Evolutionary conservation across 2,797 vertebrate species (phyloP).

Genomic region (Sebastes trivittatus): DNA sequence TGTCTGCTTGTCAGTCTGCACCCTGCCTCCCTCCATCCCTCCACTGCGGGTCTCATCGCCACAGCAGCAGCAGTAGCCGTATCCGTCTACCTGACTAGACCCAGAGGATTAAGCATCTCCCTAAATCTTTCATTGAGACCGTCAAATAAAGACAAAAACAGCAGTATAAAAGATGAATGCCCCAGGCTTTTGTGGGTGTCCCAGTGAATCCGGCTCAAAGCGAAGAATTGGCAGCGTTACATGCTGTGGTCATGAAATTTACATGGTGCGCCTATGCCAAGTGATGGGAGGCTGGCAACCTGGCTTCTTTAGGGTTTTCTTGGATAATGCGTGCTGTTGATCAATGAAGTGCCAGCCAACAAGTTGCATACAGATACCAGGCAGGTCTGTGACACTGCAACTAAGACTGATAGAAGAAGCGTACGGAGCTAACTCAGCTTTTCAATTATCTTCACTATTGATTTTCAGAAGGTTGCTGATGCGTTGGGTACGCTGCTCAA

Average conservation of each 20-base stretch:
- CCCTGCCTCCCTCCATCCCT: constrained; percentile 68
- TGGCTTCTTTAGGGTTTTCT: constrained; percentile 38
- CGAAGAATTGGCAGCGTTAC: constrained; percentile 61
- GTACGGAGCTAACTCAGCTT: neutral
- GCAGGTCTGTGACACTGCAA: constrained; percentile 9
- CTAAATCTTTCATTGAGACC: constrained; percentile 66
- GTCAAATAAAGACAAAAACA: constrained; percentile 61
- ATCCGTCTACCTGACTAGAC: constrained; percentile 65
- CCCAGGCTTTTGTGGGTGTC: constrained; percentile 61
- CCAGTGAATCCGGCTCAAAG: constrained; percentile 60
- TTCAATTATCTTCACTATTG: constrained; percentile 21
- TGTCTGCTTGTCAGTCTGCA: constrained; percentile 81
- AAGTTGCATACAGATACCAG: constrained; percentile 53
- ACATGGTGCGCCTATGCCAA: constrained; percentile 65
- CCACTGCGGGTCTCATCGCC: constrained; percentile 58
- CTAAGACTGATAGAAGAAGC: neutral
- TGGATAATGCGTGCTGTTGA: constrained; percentile 48
- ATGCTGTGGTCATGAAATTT: constrained; percentile 76
- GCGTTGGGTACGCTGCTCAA: constrained; percentile 3
- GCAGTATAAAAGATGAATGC: constrained; percentile 70
- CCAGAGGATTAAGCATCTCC: constrained; percentile 58
- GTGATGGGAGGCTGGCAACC: constrained; percentile 54
- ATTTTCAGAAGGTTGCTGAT: constrained; percentile 5
- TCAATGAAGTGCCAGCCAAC: constrained; percentile 69
- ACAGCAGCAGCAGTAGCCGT: constrained; percentile 42